Evolutionary conservation across 2,888 invertebrate genomes (phyloP).

Genomic region (Platerodrilus igneus): DNA sequence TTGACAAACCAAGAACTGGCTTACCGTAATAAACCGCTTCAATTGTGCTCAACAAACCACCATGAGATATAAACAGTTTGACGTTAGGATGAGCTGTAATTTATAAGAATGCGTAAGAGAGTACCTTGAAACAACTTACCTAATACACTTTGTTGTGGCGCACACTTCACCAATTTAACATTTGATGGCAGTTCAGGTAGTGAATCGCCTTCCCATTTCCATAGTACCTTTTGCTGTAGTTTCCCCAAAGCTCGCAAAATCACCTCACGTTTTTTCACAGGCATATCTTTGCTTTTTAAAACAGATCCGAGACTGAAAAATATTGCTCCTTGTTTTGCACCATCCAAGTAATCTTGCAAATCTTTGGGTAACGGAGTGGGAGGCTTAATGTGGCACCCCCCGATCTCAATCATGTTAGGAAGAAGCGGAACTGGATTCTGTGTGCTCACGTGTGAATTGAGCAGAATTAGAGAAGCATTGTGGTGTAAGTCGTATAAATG

Average conservation of each 20-base stretch:
- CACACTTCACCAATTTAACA: constrained; percentile 27
- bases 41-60: too few species aligned
- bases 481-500: constrained; percentile 17
- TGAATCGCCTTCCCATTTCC: constrained; percentile 25
- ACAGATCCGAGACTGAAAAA: constrained; percentile 28
- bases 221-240: constrained; percentile 20
- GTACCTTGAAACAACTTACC: too few species aligned
- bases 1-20: too few species aligned
- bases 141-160: constrained; percentile 28
- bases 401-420: constrained; percentile 32
- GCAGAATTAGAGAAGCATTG: constrained; percentile 25
- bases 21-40: too few species aligned
- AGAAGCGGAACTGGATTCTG: constrained; percentile 27
- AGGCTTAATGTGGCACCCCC: constrained; percentile 27
- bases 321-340: constrained; percentile 23
- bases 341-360: constrained; percentile 23
- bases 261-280: constrained; percentile 10
- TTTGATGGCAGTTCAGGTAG: constrained; percentile 22
- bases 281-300: constrained; percentile 16
- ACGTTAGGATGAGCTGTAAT: too few species aligned
- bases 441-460: constrained; percentile 29
- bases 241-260: constrained; percentile 20
- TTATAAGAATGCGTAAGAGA: too few species aligned
- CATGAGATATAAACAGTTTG: too few species aligned
- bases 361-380: constrained; percentile 22